Evolutionary conservation across 2,888 invertebrate species (phyloP).

Genomic region (Spodoptera picta): DNA sequence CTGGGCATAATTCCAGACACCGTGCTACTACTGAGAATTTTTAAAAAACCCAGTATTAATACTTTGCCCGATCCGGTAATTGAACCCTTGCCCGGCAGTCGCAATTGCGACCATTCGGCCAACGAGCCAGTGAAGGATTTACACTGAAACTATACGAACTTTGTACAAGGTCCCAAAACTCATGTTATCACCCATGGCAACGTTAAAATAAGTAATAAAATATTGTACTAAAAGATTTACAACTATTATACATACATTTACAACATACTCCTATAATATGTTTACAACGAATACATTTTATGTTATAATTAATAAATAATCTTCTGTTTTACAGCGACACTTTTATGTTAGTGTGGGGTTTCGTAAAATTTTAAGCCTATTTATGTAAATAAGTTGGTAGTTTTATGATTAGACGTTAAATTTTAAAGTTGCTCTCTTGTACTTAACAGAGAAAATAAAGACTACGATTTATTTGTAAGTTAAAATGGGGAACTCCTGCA

Average conservation of each 20-base stretch:
- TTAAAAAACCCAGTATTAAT: no score
- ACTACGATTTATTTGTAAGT: no score
- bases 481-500: no score
- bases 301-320: slow-evolving; percentile 46
- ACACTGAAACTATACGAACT: slow-evolving; percentile 18
- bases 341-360: slow-evolving; percentile 42
- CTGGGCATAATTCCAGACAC: no score
- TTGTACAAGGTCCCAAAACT: background rate
- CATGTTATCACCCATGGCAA: slow-evolving; percentile 12
- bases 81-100: no score
- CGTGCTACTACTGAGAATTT: no score
- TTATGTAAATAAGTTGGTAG: slow-evolving; percentile 9
- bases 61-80: no score
- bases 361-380: slow-evolving; percentile 35
- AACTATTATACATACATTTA: slow-evolving; percentile 14
- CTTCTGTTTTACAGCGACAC: slow-evolving; percentile 43
- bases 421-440: no score
- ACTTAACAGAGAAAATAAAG: no score
- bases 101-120: no score
- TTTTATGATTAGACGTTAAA: slow-evolving; percentile 18
- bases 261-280: background rate
- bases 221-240: slow-evolving; percentile 38
- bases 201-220: slow-evolving; percentile 39
- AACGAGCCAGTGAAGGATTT: slow-evolving; percentile 27
- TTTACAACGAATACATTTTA: slow-evolving; percentile 38